Evolutionary conservation across 2,113 vertebrate genomes (phyloP).

Genomic region (Nothobranchius kuhntae): DNA sequence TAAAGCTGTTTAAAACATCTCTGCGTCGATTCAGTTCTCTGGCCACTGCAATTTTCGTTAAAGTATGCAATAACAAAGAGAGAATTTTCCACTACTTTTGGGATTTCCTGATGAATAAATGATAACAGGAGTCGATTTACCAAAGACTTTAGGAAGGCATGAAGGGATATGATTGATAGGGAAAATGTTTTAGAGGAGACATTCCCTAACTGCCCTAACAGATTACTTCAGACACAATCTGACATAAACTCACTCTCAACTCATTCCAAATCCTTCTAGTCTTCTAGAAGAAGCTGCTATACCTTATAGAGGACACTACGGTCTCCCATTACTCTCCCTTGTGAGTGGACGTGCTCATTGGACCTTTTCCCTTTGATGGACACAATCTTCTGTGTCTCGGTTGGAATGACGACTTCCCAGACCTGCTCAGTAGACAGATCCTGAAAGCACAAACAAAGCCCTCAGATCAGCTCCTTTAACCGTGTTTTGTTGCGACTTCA

Average conservation of each 20-base stretch:
- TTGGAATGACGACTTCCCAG: slow-evolving; percentile 90
- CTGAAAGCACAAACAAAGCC: slow-evolving; percentile 63
- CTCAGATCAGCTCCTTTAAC: neutral
- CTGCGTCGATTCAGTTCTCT: neutral
- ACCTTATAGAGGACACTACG: slow-evolving; percentile 99
- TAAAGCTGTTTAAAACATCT: neutral
- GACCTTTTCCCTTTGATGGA: slow-evolving; percentile 90
- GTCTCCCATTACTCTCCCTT: slow-evolving; percentile 97
- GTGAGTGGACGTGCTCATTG: slow-evolving; percentile 95
- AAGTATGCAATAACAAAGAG: neutral
- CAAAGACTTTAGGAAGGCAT: neutral
- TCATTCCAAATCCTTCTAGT: neutral
- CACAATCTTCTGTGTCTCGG: slow-evolving; percentile 89
- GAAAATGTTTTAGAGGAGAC: no score
- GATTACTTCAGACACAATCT: neutral
- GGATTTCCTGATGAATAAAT: neutral
- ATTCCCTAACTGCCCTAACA: no score
- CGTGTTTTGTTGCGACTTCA: neutral
- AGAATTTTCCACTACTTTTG: no score
- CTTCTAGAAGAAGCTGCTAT: neutral
- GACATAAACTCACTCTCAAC: slow-evolving; percentile 1
- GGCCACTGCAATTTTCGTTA: neutral
- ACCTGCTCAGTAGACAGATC: slow-evolving; percentile 90
- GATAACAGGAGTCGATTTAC: no score
- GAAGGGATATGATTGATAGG: no score